A percentile compares a stretch with the other conserved stretches of the same genome.
phyloP scores from a whole-genome alignment of 2,113 vertebrate species.

The Ophthalmolycus amberensis region DNA sequence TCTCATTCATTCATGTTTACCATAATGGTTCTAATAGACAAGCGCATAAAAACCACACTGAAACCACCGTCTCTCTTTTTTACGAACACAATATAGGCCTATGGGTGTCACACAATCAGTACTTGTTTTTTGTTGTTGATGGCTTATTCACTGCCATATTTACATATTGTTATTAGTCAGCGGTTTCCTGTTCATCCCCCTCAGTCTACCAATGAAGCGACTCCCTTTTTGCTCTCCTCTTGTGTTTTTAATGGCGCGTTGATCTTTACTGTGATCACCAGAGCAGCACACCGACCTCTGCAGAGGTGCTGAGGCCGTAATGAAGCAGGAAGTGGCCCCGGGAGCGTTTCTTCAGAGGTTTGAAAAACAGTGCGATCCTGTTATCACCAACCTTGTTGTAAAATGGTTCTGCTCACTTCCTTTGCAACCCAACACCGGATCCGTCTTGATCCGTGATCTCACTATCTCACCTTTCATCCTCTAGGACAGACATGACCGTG shows the following conservation, averaged over 20 bases:
- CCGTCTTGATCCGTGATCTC: background rate
- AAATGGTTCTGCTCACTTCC: background rate
- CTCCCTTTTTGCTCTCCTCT: background rate
- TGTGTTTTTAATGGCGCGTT: slow-evolving; percentile 37
- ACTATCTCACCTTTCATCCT: background rate
- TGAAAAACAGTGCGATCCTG: background rate
- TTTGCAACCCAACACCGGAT: background rate
- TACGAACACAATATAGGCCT: background rate
- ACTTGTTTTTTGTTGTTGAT: background rate
- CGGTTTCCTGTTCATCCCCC: background rate
- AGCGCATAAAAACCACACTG: background rate
- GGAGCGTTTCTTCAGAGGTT: slow-evolving; percentile 11
- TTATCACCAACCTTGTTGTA: background rate
- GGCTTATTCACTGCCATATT: background rate
- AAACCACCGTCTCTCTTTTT: background rate
- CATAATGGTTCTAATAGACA: background rate
- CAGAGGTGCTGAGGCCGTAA: slow-evolving; percentile 12
- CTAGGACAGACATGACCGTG: background rate
- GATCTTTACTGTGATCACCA: slow-evolving; percentile 49
- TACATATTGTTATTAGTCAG: background rate
- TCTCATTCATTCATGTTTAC: slow-evolving; percentile 8
- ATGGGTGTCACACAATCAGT: too few species aligned
- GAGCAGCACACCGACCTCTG: slow-evolving; percentile 41
- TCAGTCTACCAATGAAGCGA: background rate
- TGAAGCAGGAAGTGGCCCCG: slow-evolving; percentile 25